Evolutionary conservation across 2,113 vertebrate species (phyloP).

Genomic region (Variabilichromis moorii): DNA sequence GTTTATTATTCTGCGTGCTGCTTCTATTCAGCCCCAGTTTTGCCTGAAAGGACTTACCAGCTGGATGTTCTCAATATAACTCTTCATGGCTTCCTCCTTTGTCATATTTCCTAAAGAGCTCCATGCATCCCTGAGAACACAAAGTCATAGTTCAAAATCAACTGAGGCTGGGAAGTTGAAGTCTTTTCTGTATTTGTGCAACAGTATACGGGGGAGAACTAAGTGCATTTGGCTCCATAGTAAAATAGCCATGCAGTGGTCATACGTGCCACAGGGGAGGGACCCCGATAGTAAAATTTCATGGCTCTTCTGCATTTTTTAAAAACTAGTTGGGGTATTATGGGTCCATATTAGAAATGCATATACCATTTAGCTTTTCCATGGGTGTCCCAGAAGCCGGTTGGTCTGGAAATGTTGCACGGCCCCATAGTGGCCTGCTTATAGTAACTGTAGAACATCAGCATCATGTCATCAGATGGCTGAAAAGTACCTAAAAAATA

Average conservation of each 20-base stretch:
- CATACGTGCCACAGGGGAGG: neutral
- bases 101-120: conserved; percentile 88
- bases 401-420: conserved; percentile 80
- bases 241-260: neutral
- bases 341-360: neutral
- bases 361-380: conserved; percentile 90
- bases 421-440: conserved; percentile 89
- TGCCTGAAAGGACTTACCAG: conserved; percentile 71
- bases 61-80: conserved; percentile 95
- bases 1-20: neutral
- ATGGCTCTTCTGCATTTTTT: neutral
- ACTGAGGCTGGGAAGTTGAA: neutral
- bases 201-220: neutral
- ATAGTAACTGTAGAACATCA: conserved; percentile 91
- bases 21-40: neutral
- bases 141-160: conserved; percentile 7
- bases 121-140: conserved; percentile 87
- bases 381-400: conserved; percentile 81
- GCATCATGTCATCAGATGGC: conserved; percentile 92
- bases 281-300: neutral
- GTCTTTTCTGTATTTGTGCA: neutral
- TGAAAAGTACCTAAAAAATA: conserved; percentile 81
- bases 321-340: neutral
- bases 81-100: conserved; percentile 92
- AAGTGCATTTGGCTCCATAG: neutral